Conservation (phyloP, 2,113 vertebrate genomes). For the Apteryx mantelli region DNA sequence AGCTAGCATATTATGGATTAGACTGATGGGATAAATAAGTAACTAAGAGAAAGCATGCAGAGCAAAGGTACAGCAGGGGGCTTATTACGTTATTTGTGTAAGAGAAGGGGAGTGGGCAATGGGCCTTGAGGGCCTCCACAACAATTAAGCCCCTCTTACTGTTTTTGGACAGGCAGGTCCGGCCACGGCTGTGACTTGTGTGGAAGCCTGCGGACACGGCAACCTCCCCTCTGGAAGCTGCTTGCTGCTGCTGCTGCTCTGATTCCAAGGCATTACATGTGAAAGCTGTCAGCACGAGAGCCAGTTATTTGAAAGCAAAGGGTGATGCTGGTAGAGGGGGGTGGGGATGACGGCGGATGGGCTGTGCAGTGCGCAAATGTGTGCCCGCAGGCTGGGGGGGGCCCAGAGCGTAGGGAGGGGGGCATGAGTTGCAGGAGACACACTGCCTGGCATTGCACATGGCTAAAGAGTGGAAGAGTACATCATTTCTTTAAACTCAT, state of each 20-base stretch:
- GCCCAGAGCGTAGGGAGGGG: not conserved
- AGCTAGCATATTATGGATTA: not conserved
- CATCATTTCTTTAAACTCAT: slow-evolving; percentile 86
- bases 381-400: rapidly evolving
- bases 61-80: not conserved
- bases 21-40: slow-evolving; percentile 52
- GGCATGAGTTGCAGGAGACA: not conserved
- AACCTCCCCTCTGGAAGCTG: not conserved
- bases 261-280: not conserved
- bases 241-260: not conserved
- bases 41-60: not conserved
- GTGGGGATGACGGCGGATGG: not conserved
- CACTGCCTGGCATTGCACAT: not conserved
- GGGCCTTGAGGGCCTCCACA: not conserved
- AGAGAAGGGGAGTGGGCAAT: not conserved
- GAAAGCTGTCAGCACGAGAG: not conserved
- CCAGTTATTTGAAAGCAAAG: not conserved
- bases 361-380: rapidly evolving
- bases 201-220: slow-evolving; percentile 9
- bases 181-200: not conserved
- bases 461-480: slow-evolving; percentile 66
- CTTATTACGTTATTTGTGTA: not conserved
- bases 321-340: not conserved
- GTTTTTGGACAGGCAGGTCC: not conserved
- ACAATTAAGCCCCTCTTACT: not conserved